These are phyloP conservation scores for Malurus alboscapulatus DNA, from an alignment of 2,113 vertebrate species.

Conservation along the genomic window DNA sequence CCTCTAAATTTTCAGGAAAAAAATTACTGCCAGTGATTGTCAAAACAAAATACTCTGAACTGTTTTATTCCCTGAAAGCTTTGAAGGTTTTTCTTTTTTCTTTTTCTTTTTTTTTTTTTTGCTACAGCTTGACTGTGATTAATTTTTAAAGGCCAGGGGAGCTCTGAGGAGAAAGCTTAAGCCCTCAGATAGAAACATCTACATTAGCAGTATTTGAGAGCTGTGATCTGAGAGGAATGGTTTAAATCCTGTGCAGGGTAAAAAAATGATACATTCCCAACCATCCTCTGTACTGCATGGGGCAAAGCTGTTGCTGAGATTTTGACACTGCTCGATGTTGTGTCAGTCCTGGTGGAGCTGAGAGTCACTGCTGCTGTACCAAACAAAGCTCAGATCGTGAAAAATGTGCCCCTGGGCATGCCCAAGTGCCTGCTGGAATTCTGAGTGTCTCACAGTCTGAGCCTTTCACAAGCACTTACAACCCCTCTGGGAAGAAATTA, in stretches of 20 bases:
- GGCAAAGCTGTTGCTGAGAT: background rate
- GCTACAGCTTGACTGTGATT: background rate
- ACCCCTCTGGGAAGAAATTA: background rate
- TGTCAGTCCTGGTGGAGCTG: background rate
- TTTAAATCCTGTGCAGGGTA: background rate
- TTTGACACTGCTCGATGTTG: background rate
- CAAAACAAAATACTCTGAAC: conserved; percentile 2
- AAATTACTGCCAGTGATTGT: background rate
- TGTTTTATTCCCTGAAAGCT: background rate
- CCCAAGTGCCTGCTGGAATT: background rate
- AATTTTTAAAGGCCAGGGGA: conserved; percentile 19
- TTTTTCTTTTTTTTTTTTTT: rapidly evolving
- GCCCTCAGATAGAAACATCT: background rate
- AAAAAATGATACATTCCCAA: background rate
- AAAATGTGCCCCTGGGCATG: background rate
- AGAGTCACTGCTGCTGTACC: background rate
- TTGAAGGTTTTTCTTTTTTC: background rate
- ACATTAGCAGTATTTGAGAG: background rate
- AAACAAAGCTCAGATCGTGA: background rate
- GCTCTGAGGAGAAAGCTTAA: background rate
- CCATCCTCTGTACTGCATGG: background rate
- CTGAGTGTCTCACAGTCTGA: background rate
- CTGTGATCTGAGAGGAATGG: background rate
- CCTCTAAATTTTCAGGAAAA: background rate
- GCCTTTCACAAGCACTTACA: background rate